Base-by-base conservation (phyloP, 2,888 invertebrate species). In the Drosophila mercatorum region DNA sequence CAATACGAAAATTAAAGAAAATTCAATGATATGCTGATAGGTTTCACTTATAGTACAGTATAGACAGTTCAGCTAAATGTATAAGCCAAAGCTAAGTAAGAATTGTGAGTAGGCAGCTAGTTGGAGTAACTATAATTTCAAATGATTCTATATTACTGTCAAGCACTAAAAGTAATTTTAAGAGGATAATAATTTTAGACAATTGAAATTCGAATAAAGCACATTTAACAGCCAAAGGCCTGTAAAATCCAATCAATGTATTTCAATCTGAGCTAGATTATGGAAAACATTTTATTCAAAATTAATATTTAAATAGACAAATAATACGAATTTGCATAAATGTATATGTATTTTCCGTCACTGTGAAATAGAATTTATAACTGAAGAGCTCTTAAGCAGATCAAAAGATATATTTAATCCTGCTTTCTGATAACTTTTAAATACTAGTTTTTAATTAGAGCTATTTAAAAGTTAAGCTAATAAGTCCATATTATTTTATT, bases 21-120 rank as follows among this genome's bases (percentile, higher is more conserved):
- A 56, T 0, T 28, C 75, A 70, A 51, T 61, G 64, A 49, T 31
- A 75, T 38, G 4, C 26, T 41, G 73, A 74, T 62, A 14, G 0
- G 0, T 51, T 34, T 12, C 2, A 8, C 3, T 10, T 17, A 8
- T 10, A 17, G 31, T 22, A 22, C 22, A 22, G 22, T 22, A 2
- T 2, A 22, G 2, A 22, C 22, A 22, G 22, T 22, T 22, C 22
- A 22, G 2, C 22, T 22, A 22, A 22, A 22, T 22, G 1, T 1
- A 22, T 22, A 22, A 2, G 22, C 22, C 22, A 22, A 2, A 22
- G 22, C 22, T 1, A 22, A 22, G 22, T 22, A 22, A 2, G 22
- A 22, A 22, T 22, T 22, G 22, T 22, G 22, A 22, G 22, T 22
- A 2, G 22, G 1, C 22, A 22, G 22, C 17, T 17, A 17, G 0